Base-by-base conservation (phyloP, 2,113 vertebrate species). In the Egretta garzetta region DNA sequence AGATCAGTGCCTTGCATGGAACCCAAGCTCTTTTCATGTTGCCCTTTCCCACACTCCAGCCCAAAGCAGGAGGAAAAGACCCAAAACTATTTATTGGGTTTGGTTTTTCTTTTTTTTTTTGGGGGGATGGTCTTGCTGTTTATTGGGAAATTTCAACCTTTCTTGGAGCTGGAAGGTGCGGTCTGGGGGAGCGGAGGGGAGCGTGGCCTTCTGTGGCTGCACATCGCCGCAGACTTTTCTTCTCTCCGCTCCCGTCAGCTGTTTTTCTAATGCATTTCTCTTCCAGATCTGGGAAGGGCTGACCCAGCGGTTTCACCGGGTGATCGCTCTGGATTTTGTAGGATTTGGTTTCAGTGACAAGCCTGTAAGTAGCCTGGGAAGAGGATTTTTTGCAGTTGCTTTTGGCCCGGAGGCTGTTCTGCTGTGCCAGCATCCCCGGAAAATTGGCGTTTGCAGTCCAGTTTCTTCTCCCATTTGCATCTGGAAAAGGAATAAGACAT, bases 291-390 rank as follows among this genome's bases (percentile, higher is more conserved):
- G 99, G 99, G 99, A 99, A 96, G 99, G 99, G 8, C 98, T 99
- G 88, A 99, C 98, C 8, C 98, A 99, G 86, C 98, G 98, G 62
- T 99, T 99, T 87, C 99, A 99, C 88, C 97, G 99, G 26, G 99
- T 99, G 90, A 98, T 99, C 6, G 99, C 99, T 8, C 98, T 99
- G 35, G 99, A 99, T 96, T 99, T 99, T 60, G 94, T 99, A 1
- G 99, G 99, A 14, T 99, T 99, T 26, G 99, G 99, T 90, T 99
- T 99, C 97, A 99, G 99, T 9, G 99, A 99, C 97, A 99, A 99
- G 88, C 99, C 99, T 12, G 99, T 99, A 89, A 98, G 99, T 94
- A 33, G 16, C 66, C 28, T 4, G 8, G 8, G 8, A 49, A 8
- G 17, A 67, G 19, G 26, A 41, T 13, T 59, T 59, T 19, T 19